These are phyloP conservation scores for Drosophila serrata DNA, from an alignment of 1,140 invertebrate species.

Conservation along the genomic window DNA sequence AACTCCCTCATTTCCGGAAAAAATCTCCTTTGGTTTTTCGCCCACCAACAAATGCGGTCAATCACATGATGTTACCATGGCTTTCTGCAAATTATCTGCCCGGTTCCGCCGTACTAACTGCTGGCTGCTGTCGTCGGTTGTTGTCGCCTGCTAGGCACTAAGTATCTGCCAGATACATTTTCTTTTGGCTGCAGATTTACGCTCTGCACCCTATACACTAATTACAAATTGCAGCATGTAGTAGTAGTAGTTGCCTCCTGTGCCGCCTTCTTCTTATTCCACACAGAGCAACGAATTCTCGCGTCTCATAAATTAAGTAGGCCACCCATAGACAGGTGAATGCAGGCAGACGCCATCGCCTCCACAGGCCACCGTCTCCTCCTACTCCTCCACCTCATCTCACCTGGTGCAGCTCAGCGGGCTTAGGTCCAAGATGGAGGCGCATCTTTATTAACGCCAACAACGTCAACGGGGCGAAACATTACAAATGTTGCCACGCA, in stretches of 20 bases:
- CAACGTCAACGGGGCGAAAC: slow-evolving; percentile 80
- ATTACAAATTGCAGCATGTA: slow-evolving; percentile 76
- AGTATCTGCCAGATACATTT: slow-evolving; percentile 72
- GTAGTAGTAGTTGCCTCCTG: slow-evolving; percentile 8
- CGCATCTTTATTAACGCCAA: slow-evolving; percentile 80
- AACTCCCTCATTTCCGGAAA: slow-evolving; percentile 1
- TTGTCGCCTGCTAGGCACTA: slow-evolving; percentile 58
- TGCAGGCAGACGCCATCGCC: slow-evolving; percentile 37
- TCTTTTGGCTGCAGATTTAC: slow-evolving; percentile 71
- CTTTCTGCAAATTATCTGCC: slow-evolving; percentile 60
- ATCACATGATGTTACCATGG: slow-evolving; percentile 66
- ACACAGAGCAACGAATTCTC: slow-evolving; percentile 70
- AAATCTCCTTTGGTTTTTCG: slow-evolving; percentile 1
- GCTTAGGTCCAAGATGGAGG: slow-evolving; percentile 57
- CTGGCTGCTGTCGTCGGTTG: slow-evolving; percentile 37
- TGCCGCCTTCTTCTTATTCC: slow-evolving; percentile 1
- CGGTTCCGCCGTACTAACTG: slow-evolving; percentile 6
- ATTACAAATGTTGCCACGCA: slow-evolving; percentile 76
- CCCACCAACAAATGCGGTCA: slow-evolving; percentile 65
- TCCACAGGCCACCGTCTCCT: slow-evolving; percentile 20
- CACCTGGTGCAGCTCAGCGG: slow-evolving; percentile 60
- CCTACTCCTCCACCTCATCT: not conserved
- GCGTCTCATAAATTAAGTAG: slow-evolving; percentile 83
- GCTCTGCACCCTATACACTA: slow-evolving; percentile 72
- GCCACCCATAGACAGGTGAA: slow-evolving; percentile 75